These are phyloP conservation scores for Alitta virens DNA, from an alignment of 2,888 invertebrate genomes.

Conservation along the genomic window DNA sequence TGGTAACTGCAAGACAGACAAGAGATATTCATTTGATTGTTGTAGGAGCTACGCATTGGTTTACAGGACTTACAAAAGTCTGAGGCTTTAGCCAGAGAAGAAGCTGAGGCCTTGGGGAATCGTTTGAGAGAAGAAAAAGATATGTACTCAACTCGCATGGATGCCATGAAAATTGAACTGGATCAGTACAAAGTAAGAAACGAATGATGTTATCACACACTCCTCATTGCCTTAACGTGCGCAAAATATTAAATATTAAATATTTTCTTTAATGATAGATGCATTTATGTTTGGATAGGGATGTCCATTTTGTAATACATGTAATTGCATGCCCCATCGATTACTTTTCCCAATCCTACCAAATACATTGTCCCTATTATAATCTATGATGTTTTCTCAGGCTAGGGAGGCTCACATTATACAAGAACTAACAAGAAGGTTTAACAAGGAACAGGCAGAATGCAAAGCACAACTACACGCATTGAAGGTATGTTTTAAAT, in stretches of 20 bases:
- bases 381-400: conserved; percentile 26
- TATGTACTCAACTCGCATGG: conserved; percentile 37
- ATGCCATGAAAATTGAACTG: conserved; percentile 41
- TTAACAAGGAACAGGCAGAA: conserved; percentile 47
- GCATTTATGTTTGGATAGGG: no score
- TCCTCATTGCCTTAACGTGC: no score
- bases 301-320: no score
- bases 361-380: no score
- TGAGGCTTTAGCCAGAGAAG: conserved; percentile 44
- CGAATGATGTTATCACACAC: no score
- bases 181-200: conserved; percentile 44
- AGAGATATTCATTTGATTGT: not conserved
- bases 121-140: conserved; percentile 39
- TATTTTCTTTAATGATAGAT: no score
- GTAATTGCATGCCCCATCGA: no score
- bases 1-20: not conserved
- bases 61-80: conserved; percentile 42
- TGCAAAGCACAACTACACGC: conserved; percentile 36
- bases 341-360: no score
- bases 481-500: conserved; percentile 15
- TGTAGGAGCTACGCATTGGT: conserved; percentile 41
- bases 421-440: conserved; percentile 42
- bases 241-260: no score
- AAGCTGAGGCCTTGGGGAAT: conserved; percentile 31
- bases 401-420: conserved; percentile 42